These are phyloP conservation scores for Polypedilum pembai DNA, from an alignment of 1,140 invertebrate genomes.

Conservation along the genomic window DNA sequence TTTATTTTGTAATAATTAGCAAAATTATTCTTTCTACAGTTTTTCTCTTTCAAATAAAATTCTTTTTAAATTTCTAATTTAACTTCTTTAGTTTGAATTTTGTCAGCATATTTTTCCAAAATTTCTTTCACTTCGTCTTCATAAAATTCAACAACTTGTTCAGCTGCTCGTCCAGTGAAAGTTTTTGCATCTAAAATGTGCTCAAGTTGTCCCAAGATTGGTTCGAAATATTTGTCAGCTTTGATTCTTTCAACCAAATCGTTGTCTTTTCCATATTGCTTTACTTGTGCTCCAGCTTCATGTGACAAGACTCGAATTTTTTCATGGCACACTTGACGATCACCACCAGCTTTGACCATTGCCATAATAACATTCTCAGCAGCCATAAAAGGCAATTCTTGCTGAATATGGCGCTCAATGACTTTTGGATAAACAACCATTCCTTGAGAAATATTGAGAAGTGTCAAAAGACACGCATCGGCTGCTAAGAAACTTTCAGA, in stretches of 20 bases:
- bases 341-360: slow-evolving; percentile 89
- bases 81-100: slow-evolving; percentile 36
- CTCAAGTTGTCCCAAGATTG: slow-evolving; percentile 70
- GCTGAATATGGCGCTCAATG: slow-evolving; percentile 72
- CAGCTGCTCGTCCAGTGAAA: slow-evolving; percentile 80
- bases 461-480: slow-evolving; percentile 79
- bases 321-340: slow-evolving; percentile 93
- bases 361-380: slow-evolving; percentile 97
- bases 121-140: slow-evolving; percentile 72
- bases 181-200: slow-evolving; percentile 72
- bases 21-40: too few species aligned
- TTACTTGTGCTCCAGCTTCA: slow-evolving; percentile 81
- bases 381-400: slow-evolving; percentile 95
- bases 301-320: slow-evolving; percentile 89
- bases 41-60: too few species aligned
- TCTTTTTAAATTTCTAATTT: background rate
- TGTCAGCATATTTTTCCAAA: slow-evolving; percentile 55
- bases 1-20: too few species aligned
- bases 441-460: slow-evolving; percentile 89
- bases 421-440: slow-evolving; percentile 92
- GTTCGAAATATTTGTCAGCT: slow-evolving; percentile 72
- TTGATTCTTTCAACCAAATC: slow-evolving; percentile 81
- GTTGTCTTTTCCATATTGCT: slow-evolving; percentile 82
- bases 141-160: slow-evolving; percentile 78
- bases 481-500: slow-evolving; percentile 90